Conservation (phyloP, 2,797 vertebrate genomes). For the Coracias cyanogaster region DNA sequence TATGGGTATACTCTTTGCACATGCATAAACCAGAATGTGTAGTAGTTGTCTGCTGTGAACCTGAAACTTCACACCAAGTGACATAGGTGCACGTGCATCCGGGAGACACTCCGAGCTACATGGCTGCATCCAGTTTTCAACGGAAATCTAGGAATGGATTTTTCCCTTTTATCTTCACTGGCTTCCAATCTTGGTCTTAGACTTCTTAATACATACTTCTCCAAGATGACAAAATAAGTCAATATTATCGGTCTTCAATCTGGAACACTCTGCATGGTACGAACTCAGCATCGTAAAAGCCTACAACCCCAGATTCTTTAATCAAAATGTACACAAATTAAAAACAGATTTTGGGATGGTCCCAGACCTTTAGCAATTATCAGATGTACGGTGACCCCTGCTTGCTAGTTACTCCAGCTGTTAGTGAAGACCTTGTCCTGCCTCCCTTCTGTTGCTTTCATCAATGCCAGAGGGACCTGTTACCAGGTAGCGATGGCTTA, state of each 20-base stretch:
- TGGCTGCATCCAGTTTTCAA: background rate
- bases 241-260: background rate
- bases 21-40: background rate
- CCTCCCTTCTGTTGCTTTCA: background rate
- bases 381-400: background rate
- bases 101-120: background rate
- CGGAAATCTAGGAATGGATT: background rate
- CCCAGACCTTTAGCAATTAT: background rate
- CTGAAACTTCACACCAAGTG: background rate
- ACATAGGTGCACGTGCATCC: background rate
- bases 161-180: background rate
- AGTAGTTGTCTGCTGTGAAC: background rate
- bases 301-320: background rate
- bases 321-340: background rate
- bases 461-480: background rate
- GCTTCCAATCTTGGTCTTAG: background rate
- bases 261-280: background rate
- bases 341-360: background rate
- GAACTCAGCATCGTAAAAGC: background rate
- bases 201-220: background rate
- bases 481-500: background rate
- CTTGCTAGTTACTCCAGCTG: background rate
- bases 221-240: background rate
- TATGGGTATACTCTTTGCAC: background rate
- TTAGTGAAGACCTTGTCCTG: background rate